A percentile compares a stretch with the other conserved stretches of the same genome.
These are phyloP conservation scores for Gila robusta DNA, from an alignment of 2,797 vertebrate genomes.

Conservation along the genomic window DNA sequence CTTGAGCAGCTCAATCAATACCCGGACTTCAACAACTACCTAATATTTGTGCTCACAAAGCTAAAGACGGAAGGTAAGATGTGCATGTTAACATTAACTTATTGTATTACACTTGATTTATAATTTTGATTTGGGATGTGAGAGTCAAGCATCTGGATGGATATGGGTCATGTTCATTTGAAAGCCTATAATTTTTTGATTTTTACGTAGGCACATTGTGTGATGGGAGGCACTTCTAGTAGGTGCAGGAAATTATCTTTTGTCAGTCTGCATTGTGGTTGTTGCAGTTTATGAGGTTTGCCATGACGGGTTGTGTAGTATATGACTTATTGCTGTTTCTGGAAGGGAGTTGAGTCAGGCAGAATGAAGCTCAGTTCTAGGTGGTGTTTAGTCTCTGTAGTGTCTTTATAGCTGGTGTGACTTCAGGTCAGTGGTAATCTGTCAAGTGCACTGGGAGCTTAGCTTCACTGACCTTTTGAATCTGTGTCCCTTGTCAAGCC, in stretches of 20 bases:
- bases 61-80: constrained; percentile 94
- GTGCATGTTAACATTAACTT: background rate
- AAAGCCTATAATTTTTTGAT: constrained; percentile 58
- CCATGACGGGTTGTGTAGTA: background rate
- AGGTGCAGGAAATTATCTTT: constrained; percentile 3
- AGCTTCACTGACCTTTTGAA: constrained; percentile 24
- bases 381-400: background rate
- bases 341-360: background rate
- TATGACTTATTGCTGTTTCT: background rate
- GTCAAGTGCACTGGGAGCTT: constrained; percentile 28
- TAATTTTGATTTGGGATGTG: background rate
- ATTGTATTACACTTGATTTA: background rate
- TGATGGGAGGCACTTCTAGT: background rate
- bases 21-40: constrained; percentile 98
- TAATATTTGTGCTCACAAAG: constrained; percentile 98
- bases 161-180: constrained; percentile 81
- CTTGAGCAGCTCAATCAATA: constrained; percentile 98
- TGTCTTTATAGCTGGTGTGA: background rate
- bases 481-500: background rate
- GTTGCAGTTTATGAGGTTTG: constrained; percentile 16
- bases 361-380: background rate
- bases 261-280: background rate
- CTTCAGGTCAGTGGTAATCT: constrained; percentile 42
- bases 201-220: background rate
- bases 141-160: constrained; percentile 46